Conservation (phyloP, 2,888 invertebrate species). For the Oeneis ivallda region DNA sequence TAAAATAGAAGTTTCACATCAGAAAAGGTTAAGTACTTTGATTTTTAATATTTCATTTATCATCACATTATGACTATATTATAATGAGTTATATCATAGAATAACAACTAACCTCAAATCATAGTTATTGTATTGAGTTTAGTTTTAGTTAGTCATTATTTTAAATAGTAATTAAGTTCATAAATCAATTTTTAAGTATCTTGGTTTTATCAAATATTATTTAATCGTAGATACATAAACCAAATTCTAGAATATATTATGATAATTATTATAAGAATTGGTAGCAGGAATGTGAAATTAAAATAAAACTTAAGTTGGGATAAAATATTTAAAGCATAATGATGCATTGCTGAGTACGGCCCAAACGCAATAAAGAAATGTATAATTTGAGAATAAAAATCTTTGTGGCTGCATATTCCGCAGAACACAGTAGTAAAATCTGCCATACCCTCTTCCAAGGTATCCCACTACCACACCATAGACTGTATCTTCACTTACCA, state of each 20-base stretch:
- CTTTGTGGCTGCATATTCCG: too few species aligned
- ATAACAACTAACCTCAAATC: background rate
- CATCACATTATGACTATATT: background rate
- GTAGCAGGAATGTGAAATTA: background rate
- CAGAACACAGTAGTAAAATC: too few species aligned
- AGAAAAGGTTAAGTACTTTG: too few species aligned
- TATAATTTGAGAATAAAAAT: too few species aligned
- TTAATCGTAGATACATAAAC: constrained; percentile 1
- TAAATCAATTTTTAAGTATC: background rate
- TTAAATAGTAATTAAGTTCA: background rate
- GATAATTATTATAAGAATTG: background rate
- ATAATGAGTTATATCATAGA: constrained; percentile 1
- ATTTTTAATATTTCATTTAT: background rate
- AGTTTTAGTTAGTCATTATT: constrained; percentile 6
- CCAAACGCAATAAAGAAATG: too few species aligned
- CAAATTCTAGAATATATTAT: constrained; percentile 5
- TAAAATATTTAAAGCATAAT: background rate
- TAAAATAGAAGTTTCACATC: constrained; percentile 7
- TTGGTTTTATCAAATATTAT: background rate
- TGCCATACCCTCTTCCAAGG: too few species aligned
- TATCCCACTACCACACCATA: too few species aligned
- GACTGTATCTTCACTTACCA: too few species aligned
- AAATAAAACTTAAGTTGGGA: background rate
- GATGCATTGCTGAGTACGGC: too few species aligned
- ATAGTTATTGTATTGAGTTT: background rate